Conservation (phyloP, 2,113 vertebrate species). For the Sclerurus mexicanus region DNA sequence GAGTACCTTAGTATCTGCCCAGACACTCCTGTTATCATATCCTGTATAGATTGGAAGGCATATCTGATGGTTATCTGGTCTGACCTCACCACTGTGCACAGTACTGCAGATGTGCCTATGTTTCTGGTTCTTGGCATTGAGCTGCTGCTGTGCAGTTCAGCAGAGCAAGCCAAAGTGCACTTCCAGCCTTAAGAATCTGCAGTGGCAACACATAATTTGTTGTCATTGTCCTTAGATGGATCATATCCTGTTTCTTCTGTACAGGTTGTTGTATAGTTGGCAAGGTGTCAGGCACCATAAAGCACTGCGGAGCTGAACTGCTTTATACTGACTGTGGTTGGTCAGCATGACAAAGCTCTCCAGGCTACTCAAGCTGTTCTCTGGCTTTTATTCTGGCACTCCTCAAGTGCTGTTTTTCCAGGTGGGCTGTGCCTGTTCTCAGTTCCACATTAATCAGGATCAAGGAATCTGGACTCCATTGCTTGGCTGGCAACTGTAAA, state of each 20-base stretch:
- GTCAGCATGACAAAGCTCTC: neutral
- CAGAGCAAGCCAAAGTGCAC: accelerated
- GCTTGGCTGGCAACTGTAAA: neutral
- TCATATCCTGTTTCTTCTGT: neutral
- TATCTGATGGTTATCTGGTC: neutral
- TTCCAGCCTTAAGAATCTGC: neutral
- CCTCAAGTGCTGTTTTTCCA: neutral
- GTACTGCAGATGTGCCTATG: neutral
- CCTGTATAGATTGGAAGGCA: neutral
- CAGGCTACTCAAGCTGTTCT: neutral
- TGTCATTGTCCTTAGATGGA: neutral
- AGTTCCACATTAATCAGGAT: neutral
- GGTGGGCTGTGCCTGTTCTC: neutral
- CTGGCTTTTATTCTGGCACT: neutral
- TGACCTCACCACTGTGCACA: neutral
- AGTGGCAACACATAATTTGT: neutral
- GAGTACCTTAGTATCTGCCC: neutral
- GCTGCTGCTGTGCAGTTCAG: neutral
- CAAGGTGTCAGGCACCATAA: neutral
- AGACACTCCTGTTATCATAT: neutral
- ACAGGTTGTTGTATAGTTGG: neutral
- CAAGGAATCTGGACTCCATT: neutral
- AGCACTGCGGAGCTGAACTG: neutral
- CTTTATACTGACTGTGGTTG: neutral
- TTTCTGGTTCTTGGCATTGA: neutral